Conservation (phyloP, 2,113 vertebrate species). For the Colistium nudipinnis region DNA sequence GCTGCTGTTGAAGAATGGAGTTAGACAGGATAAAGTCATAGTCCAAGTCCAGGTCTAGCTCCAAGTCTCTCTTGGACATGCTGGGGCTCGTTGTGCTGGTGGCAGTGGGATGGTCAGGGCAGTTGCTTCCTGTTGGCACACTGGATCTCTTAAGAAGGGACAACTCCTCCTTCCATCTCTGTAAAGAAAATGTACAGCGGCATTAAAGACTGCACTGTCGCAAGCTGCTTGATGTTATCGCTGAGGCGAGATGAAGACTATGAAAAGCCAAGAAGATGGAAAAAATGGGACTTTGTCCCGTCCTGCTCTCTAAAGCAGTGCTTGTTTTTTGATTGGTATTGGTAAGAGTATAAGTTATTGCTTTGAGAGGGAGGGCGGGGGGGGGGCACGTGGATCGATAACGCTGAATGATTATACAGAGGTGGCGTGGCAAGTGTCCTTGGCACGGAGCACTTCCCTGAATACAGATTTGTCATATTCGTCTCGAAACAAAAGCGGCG, state of each 20-base stretch:
- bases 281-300: no score
- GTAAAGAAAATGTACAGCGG: slow-evolving; percentile 62
- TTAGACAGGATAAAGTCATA: slow-evolving; percentile 97
- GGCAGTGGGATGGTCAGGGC: slow-evolving; percentile 72
- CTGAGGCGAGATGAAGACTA: slow-evolving; percentile 3
- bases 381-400: neutral
- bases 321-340: no score
- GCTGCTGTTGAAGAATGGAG: slow-evolving; percentile 84
- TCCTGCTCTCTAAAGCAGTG: no score
- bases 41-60: slow-evolving; percentile 91
- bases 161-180: slow-evolving; percentile 95
- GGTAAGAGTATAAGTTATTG: neutral
- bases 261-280: neutral
- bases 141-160: slow-evolving; percentile 87
- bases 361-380: slow-evolving; percentile 14
- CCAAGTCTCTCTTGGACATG: slow-evolving; percentile 86
- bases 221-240: neutral
- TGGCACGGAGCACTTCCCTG: slow-evolving; percentile 33
- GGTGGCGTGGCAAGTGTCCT: slow-evolving; percentile 16
- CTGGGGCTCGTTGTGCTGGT: slow-evolving; percentile 60
- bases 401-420: slow-evolving; percentile 14
- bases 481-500: neutral
- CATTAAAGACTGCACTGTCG: slow-evolving; percentile 21
- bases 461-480: slow-evolving; percentile 40
- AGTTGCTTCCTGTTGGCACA: slow-evolving; percentile 80